Evolutionary conservation across 2,797 vertebrate genomes (phyloP).

Genomic region (Austrolebias charrua): DNA sequence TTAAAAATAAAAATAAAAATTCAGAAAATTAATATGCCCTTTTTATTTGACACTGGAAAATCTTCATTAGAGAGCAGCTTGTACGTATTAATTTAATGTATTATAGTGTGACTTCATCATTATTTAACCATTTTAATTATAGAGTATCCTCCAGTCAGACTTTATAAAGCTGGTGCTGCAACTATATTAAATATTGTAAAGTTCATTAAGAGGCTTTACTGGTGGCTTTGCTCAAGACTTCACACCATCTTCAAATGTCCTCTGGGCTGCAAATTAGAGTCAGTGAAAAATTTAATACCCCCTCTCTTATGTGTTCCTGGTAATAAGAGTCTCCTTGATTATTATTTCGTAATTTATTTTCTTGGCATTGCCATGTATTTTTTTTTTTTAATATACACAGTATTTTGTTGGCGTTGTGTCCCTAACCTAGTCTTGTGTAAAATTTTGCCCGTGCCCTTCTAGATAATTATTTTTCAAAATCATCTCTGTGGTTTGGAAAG

Average conservation of each 20-base stretch:
- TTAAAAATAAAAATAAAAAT: background rate
- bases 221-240: conserved; percentile 44
- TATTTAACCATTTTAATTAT: conserved; percentile 68
- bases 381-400: conserved; percentile 32
- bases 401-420: background rate
- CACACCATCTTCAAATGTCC: conserved; percentile 51
- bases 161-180: conserved; percentile 56
- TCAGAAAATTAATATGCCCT: no score
- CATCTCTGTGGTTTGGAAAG: conserved; percentile 13
- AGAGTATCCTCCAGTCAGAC: conserved; percentile 57
- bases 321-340: conserved; percentile 47
- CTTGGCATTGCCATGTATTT: conserved; percentile 19
- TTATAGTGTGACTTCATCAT: conserved; percentile 55
- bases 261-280: conserved; percentile 57
- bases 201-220: conserved; percentile 70
- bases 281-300: conserved; percentile 63
- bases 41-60: conserved; percentile 26
- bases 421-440: conserved; percentile 20
- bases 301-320: conserved; percentile 53
- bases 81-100: conserved; percentile 46
- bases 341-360: conserved; percentile 48
- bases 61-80: conserved; percentile 32
- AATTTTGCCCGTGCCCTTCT: conserved; percentile 26
- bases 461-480: conserved; percentile 24
- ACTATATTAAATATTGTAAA: conserved; percentile 61